These are phyloP conservation scores for Copidosoma aretas DNA, from an alignment of 2,888 invertebrate genomes.

Conservation along the genomic window DNA sequence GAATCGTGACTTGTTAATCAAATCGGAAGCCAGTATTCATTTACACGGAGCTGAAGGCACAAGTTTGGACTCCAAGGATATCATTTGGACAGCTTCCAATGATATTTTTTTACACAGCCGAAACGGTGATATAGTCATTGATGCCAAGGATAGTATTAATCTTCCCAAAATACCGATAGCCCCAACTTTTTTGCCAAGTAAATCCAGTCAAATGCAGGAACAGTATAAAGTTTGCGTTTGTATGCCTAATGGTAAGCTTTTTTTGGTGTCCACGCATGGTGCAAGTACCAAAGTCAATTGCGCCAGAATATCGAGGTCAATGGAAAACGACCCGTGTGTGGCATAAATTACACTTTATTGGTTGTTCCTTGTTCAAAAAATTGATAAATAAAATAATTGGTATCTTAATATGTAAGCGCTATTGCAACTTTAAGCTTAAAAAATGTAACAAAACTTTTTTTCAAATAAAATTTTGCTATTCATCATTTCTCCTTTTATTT, in stretches of 20 bases:
- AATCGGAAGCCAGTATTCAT: slow-evolving; percentile 73
- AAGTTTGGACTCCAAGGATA: slow-evolving; percentile 73
- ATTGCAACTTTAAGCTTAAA: background rate
- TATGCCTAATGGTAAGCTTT: slow-evolving; percentile 86
- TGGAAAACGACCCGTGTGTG: slow-evolving; percentile 70
- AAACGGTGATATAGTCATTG: slow-evolving; percentile 77
- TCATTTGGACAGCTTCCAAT: slow-evolving; percentile 79
- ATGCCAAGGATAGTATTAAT: slow-evolving; percentile 76
- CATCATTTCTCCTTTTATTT: slow-evolving; percentile 20
- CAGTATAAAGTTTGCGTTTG: slow-evolving; percentile 90
- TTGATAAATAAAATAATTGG: too few relatives aligned
- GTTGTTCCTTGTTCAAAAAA: slow-evolving; percentile 8
- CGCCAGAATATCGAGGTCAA: slow-evolving; percentile 69
- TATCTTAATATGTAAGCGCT: too few relatives aligned
- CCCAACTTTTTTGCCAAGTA: slow-evolving; percentile 58
- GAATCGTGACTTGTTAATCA: slow-evolving; percentile 71
- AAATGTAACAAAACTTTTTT: slow-evolving; percentile 26
- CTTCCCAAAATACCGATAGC: slow-evolving; percentile 76
- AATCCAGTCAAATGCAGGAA: slow-evolving; percentile 57
- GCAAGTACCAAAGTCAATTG: slow-evolving; percentile 67
- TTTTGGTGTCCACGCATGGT: slow-evolving; percentile 75
- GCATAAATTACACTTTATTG: slow-evolving; percentile 14
- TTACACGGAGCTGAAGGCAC: slow-evolving; percentile 84
- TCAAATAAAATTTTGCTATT: slow-evolving; percentile 18
- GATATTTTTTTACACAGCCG: slow-evolving; percentile 78